Percentiles rank a stretch among this genome's conserved stretches.
Evolutionary conservation across 2,113 vertebrate species (phyloP).

Genomic region (Loxodonta africana): DNA sequence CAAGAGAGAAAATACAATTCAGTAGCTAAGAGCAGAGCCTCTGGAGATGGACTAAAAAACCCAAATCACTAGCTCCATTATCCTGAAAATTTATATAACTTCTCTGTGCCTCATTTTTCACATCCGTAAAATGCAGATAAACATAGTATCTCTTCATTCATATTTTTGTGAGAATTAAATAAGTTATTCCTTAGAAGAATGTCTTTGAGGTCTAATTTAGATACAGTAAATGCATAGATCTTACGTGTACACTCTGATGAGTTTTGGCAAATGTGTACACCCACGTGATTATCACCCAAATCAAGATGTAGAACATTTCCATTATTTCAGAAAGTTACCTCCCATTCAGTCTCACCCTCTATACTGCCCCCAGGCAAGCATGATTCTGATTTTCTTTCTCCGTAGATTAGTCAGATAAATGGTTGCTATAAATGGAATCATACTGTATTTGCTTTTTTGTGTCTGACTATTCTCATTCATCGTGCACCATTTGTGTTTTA

Average conservation of each 20-base stretch:
- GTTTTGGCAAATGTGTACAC: not conserved
- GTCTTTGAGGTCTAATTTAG: not conserved
- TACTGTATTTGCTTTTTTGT: not conserved
- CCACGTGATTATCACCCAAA: not conserved
- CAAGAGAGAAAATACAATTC: not conserved
- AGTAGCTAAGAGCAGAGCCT: not conserved
- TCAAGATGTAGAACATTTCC: not conserved
- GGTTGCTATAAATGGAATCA: not conserved
- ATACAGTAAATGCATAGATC: not conserved
- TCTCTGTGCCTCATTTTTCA: not conserved
- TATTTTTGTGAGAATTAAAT: conserved; percentile 51
- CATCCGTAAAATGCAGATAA: conserved; percentile 22
- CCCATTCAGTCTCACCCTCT: not conserved
- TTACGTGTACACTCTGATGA: not conserved
- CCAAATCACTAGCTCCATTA: not conserved
- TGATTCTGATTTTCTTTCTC: not conserved
- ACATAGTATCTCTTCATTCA: not conserved
- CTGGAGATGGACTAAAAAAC: not conserved
- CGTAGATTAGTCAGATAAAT: not conserved
- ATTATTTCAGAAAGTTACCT: not conserved
- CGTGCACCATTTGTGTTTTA: not conserved
- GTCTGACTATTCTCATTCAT: not conserved
- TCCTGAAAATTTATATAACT: not conserved
- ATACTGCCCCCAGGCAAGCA: not conserved
- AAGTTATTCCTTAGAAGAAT: conserved; percentile 26